These are phyloP conservation scores for Enteromius paludinosus DNA, from an alignment of 2,797 vertebrate species.

Conservation along the genomic window DNA sequence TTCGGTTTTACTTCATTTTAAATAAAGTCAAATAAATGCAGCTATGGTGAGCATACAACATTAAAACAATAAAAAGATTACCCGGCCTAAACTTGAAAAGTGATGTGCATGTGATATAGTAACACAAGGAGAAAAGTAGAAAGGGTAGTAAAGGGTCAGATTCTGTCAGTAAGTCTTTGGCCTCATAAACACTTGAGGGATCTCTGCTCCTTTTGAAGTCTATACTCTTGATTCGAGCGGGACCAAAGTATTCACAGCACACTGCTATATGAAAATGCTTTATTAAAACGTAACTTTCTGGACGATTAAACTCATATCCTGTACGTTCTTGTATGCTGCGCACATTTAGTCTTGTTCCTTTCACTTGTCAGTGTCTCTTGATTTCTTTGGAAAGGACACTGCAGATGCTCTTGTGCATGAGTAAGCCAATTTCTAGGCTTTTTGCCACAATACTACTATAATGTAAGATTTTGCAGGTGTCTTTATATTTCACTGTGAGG, in stretches of 20 bases:
- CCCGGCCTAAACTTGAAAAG: neutral
- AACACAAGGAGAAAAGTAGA: neutral
- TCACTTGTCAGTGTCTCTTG: neutral
- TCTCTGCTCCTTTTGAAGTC: slow-evolving; percentile 39
- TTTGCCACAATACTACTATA: slow-evolving; percentile 3
- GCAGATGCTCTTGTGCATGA: slow-evolving; percentile 27
- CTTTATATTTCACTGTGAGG: slow-evolving; percentile 32
- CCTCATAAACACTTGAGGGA: slow-evolving; percentile 6
- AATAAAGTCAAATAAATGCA: neutral
- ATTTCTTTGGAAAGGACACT: slow-evolving; percentile 22
- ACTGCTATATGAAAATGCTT: slow-evolving; percentile 45
- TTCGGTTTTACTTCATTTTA: neutral
- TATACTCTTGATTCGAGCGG: slow-evolving; percentile 26
- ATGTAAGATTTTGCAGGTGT: slow-evolving; percentile 5
- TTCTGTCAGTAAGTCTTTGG: neutral
- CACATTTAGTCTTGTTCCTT: slow-evolving; percentile 2
- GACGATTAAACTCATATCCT: slow-evolving; percentile 56
- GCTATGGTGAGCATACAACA: neutral
- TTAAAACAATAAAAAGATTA: neutral
- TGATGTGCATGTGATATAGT: neutral
- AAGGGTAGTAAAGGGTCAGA: neutral
- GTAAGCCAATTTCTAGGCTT: slow-evolving; percentile 30
- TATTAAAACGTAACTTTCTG: slow-evolving; percentile 58
- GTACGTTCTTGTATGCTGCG: slow-evolving; percentile 41
- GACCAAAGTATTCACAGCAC: slow-evolving; percentile 9